A percentile compares a stretch with the other conserved stretches of the same genome.
Evolutionary conservation across 2,888 invertebrate species (phyloP).

Genomic region (Dynastes maya): DNA sequence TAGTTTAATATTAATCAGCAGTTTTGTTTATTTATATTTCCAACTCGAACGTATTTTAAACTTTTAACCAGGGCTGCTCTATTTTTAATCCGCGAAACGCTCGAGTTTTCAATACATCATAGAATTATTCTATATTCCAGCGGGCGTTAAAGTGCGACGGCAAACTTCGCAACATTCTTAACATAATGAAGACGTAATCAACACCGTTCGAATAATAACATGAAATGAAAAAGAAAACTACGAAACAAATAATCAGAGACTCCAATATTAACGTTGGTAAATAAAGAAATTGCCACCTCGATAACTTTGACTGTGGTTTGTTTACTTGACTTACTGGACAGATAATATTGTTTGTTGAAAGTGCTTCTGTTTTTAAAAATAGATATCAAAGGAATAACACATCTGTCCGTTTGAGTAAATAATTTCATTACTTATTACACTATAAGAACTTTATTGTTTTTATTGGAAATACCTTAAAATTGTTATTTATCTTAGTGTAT

Average conservation of each 20-base stretch:
- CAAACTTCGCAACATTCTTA: slow-evolving; percentile 10
- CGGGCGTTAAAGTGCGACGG: neutral
- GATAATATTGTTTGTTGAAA: slow-evolving; percentile 40
- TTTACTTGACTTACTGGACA: slow-evolving; percentile 29
- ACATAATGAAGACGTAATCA: slow-evolving; percentile 1
- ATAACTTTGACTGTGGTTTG: slow-evolving; percentile 37
- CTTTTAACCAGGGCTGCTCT: slow-evolving; percentile 14
- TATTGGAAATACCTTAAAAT: neutral
- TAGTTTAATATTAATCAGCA: slow-evolving; percentile 37
- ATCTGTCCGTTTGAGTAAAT: slow-evolving; percentile 5
- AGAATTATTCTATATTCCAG: slow-evolving; percentile 6
- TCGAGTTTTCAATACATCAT: slow-evolving; percentile 21
- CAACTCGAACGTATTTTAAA: slow-evolving; percentile 31
- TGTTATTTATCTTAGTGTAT: too few species aligned
- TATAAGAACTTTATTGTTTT: neutral
- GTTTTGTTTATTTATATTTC: slow-evolving; percentile 39
- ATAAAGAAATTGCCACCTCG: slow-evolving; percentile 41
- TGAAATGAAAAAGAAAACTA: neutral
- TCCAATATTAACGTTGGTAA: slow-evolving; percentile 3
- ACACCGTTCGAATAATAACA: neutral
- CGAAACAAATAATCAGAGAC: slow-evolving; percentile 1
- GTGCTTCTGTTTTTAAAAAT: slow-evolving; percentile 14
- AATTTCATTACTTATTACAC: slow-evolving; percentile 4
- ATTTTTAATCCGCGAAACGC: slow-evolving; percentile 27
- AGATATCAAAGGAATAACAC: slow-evolving; percentile 28